Evolutionary conservation across 2,113 vertebrate genomes (phyloP).

Genomic region (Mastomys natalensis): DNA sequence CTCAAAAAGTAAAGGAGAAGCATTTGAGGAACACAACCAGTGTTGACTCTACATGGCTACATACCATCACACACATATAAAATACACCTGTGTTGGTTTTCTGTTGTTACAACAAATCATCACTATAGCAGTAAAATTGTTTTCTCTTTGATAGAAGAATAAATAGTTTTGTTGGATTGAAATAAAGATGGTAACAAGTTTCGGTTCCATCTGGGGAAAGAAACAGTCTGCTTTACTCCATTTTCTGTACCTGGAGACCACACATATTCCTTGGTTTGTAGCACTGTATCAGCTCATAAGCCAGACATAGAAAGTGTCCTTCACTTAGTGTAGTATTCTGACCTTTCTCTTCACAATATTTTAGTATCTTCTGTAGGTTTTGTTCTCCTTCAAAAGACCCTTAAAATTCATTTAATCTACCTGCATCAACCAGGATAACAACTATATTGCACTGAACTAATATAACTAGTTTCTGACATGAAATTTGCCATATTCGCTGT

Average conservation of each 20-base stretch:
- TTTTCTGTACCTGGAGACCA: neutral
- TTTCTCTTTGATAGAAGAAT: too few relatives aligned
- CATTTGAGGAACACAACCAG: too few relatives aligned
- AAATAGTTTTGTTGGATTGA: too few relatives aligned
- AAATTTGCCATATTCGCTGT: neutral
- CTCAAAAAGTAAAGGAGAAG: too few relatives aligned
- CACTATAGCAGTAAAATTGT: too few relatives aligned
- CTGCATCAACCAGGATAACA: neutral
- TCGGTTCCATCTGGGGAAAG: neutral
- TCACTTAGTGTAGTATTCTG: too few relatives aligned
- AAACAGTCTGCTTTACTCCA: neutral
- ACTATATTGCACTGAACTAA: neutral
- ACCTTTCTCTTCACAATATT: neutral
- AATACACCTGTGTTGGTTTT: too few relatives aligned
- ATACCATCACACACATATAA: too few relatives aligned
- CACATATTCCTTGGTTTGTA: neutral
- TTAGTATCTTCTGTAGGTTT: neutral
- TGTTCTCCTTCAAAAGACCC: neutral
- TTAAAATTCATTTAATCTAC: neutral
- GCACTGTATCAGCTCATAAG: neutral
- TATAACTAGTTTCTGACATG: neutral
- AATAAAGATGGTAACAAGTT: too few relatives aligned
- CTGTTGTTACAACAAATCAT: too few relatives aligned
- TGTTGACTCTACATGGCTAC: too few relatives aligned
- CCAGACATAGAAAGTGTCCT: rapidly evolving